Conservation (phyloP, 2,113 vertebrate genomes). For the Ifrita kowaldi region DNA sequence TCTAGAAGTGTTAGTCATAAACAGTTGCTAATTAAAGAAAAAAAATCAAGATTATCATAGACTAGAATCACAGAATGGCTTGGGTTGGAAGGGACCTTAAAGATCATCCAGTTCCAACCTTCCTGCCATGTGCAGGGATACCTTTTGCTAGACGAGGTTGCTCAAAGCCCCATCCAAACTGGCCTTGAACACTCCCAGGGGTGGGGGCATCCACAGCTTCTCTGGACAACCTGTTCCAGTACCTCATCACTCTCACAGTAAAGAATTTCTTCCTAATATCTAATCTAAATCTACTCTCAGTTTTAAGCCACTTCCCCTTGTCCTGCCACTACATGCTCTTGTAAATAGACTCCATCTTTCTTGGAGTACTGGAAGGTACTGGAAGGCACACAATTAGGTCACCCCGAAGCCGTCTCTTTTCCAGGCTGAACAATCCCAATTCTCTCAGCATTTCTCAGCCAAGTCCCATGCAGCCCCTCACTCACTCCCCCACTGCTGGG, state of each 20-base stretch:
- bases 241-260: not conserved
- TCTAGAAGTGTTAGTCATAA: not conserved
- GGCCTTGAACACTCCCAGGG: not conserved
- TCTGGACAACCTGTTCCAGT: not conserved
- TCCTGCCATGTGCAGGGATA: not conserved
- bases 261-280: not conserved
- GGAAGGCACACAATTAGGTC: not conserved
- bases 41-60: not conserved
- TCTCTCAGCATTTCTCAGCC: not conserved
- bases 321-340: not conserved
- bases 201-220: not conserved
- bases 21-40: not conserved
- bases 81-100: not conserved
- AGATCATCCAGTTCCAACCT: not conserved
- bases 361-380: not conserved
- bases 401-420: not conserved
- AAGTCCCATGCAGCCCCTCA: not conserved
- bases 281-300: not conserved
- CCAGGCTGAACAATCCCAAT: not conserved
- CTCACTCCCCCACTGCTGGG: not conserved
- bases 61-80: not conserved
- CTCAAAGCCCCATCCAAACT: not conserved
- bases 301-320: not conserved
- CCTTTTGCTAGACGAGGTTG: not conserved
- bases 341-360: not conserved